phyloP scores from a whole-genome alignment of 2,113 vertebrate species.

The Speoplatyrhinus poulsoni region DNA sequence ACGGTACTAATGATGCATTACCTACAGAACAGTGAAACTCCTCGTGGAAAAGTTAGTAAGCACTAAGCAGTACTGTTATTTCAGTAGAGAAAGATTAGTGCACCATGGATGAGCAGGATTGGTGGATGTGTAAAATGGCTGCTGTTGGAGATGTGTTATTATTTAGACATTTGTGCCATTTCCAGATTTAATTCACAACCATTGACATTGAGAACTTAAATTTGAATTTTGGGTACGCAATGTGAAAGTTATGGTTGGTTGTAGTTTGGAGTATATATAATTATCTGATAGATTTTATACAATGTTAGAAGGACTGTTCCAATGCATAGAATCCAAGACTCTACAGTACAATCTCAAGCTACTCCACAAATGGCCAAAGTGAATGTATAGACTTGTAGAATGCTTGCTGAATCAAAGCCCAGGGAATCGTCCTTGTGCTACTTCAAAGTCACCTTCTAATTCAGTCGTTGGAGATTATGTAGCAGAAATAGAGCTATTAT shows the following conservation, averaged over 20 bases:
- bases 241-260: too few species aligned
- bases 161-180: too few species aligned
- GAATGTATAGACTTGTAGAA: slow-evolving; percentile 31
- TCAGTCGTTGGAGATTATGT: slow-evolving; percentile 6
- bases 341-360: slow-evolving; percentile 9
- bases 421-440: slow-evolving; percentile 53
- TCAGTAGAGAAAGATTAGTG: too few species aligned
- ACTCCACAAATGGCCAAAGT: slow-evolving; percentile 25
- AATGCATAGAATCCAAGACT: neutral
- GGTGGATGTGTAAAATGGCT: too few species aligned
- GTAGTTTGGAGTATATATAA: too few species aligned
- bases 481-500: neutral
- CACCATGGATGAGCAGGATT: too few species aligned
- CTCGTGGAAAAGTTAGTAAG: neutral
- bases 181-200: too few species aligned
- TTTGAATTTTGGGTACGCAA: too few species aligned
- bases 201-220: too few species aligned
- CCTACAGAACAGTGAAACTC: neutral
- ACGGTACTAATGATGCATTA: slow-evolving; percentile 76
- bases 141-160: too few species aligned
- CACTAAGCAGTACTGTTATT: too few species aligned
- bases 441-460: slow-evolving; percentile 58
- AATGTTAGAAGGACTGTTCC: neutral
- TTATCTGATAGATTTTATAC: too few species aligned
- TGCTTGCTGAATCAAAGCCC: slow-evolving; percentile 45